These are phyloP conservation scores for Aphaenogaster ashmeadi DNA, from an alignment of 1,140 invertebrate species.

Conservation along the genomic window DNA sequence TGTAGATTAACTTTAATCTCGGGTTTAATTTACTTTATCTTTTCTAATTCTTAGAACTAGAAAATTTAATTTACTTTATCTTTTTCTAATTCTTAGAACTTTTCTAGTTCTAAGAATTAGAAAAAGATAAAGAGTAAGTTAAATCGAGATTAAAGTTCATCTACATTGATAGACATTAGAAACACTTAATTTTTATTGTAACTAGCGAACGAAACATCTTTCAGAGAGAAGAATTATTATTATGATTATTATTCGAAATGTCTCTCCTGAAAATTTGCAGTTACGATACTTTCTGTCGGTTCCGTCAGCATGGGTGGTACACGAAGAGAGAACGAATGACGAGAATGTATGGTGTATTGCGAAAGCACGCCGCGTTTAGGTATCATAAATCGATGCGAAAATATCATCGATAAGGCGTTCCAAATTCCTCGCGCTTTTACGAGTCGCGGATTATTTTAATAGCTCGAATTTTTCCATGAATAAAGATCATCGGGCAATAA, in stretches of 20 bases:
- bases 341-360: conserved; percentile 13
- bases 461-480: not conserved
- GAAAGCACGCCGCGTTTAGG: not conserved
- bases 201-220: not conserved
- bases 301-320: not conserved
- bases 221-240: not conserved
- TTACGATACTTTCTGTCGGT: not conserved
- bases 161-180: too few species aligned
- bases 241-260: not conserved
- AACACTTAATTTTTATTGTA: not conserved
- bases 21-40: too few species aligned
- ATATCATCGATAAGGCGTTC: conserved; percentile 31
- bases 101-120: too few species aligned
- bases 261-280: not conserved
- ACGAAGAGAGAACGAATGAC: not conserved
- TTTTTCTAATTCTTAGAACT: too few species aligned
- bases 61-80: too few species aligned
- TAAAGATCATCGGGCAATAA: conserved; percentile 15
- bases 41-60: too few species aligned
- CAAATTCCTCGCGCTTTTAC: conserved; percentile 19
- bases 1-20: too few species aligned
- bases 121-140: too few species aligned
- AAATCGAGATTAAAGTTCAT: too few species aligned
- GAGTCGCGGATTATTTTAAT: not conserved
- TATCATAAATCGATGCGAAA: conserved; percentile 17